Base-by-base conservation (phyloP, 2,888 invertebrate species). In the Notocelia uddmanniana region DNA sequence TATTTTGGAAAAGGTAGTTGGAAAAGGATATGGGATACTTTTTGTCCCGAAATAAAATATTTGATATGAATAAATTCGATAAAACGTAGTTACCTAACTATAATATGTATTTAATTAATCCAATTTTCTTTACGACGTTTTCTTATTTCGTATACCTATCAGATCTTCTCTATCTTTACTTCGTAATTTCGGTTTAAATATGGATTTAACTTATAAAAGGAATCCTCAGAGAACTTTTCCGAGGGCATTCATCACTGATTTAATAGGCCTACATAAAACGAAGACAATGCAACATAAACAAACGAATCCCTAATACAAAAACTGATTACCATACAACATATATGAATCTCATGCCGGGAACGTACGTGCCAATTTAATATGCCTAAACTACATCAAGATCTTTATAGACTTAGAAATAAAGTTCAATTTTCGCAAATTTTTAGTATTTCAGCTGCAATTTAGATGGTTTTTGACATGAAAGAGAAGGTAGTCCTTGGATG, bases 401-500 rank as follows among this genome's bases (percentile, higher is more conserved):
- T 70, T 64, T 66, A 45, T 31, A 23, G 21, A 6, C 11, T 37
- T n/a, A 0, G 13, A 9, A 41, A 45, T 66, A 70, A 41, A 52
- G 64, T 26, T 9, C 21, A 70, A 3, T 41, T 45, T 66, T 6
- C 52, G 26, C 6, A 52, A 52, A 10, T 52, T 59, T 41, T 50
- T n/a, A 11, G 3, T 58, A 54, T 26, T 52, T 3, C 41, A 9
- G 19, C 54, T 62, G 54, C 21, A 52, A 41, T 11, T 58, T 57
- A 9, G 18, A 26, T 66, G 23, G 59, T 62, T 69, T 62, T 57
- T 31, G 37, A 52, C 50, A 58, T 73, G 37, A 45, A 64, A 60
- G 59, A 52, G 48, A 58, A 73, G 58, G 58, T 76, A 63, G 64
- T 76, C 78, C 78, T 85, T 88, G 89, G 87, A 87, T 75, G 74